A percentile compares a stretch with the other conserved stretches of the same genome.
These are phyloP conservation scores for Drosophila siamana DNA, from an alignment of 2,888 invertebrate species.

Conservation along the genomic window DNA sequence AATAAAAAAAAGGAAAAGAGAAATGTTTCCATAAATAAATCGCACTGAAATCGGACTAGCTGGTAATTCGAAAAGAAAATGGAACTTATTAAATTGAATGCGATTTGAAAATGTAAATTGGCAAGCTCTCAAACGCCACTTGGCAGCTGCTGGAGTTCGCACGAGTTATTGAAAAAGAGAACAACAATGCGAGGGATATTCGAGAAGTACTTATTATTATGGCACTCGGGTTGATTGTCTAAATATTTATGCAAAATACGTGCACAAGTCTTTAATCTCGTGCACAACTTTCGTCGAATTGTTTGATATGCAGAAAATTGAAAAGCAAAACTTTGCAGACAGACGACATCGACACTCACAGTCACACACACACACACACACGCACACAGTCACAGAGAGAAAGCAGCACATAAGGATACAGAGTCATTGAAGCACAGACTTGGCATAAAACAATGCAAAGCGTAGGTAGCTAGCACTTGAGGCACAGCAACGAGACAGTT, in stretches of 20 bases:
- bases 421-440: slow-evolving; percentile 23
- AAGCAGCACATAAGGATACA: not conserved
- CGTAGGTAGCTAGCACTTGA: slow-evolving; percentile 51
- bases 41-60: slow-evolving; percentile 11
- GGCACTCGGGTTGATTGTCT: slow-evolving; percentile 51
- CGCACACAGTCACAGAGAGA: not conserved
- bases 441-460: slow-evolving; percentile 64
- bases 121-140: slow-evolving; percentile 41
- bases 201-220: slow-evolving; percentile 56
- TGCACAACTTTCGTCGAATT: slow-evolving; percentile 58
- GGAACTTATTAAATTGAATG: slow-evolving; percentile 53
- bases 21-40: not conserved
- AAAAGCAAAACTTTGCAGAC: slow-evolving; percentile 71
- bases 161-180: slow-evolving; percentile 37
- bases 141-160: slow-evolving; percentile 65
- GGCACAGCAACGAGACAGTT: slow-evolving; percentile 33
- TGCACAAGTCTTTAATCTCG: slow-evolving; percentile 74
- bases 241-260: slow-evolving; percentile 79
- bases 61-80: slow-evolving; percentile 4
- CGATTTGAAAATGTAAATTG: slow-evolving; percentile 62
- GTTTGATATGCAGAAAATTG: slow-evolving; percentile 75
- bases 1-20: not conserved
- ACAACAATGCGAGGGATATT: slow-evolving; percentile 12
- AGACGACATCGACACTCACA: slow-evolving; percentile 18
- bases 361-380: not conserved